These are phyloP conservation scores for Enchytraeus crypticus DNA, from an alignment of 2,888 invertebrate species.

Conservation along the genomic window DNA sequence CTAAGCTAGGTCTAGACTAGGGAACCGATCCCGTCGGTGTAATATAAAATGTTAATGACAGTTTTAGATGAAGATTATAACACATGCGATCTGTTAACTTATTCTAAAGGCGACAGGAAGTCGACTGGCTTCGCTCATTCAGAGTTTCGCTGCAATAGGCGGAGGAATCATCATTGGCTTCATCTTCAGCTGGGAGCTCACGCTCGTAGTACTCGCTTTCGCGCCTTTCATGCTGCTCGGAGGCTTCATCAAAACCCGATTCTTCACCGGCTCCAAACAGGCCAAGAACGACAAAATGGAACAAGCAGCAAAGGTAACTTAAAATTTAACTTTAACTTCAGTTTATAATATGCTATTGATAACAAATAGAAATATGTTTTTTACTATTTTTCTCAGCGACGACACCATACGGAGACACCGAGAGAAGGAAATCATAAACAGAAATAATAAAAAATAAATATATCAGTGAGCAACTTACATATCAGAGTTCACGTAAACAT, in stretches of 20 bases:
- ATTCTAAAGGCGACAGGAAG: slow-evolving; percentile 46
- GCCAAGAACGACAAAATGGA: slow-evolving; percentile 52
- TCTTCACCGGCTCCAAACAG: slow-evolving; percentile 38
- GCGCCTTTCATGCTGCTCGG: slow-evolving; percentile 48
- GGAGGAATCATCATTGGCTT: slow-evolving; percentile 50
- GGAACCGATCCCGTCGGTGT: no score
- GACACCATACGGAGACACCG: no score
- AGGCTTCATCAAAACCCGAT: slow-evolving; percentile 45
- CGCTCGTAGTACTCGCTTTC: slow-evolving; percentile 46
- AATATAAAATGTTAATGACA: no score
- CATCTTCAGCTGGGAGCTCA: slow-evolving; percentile 50
- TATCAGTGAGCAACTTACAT: no score
- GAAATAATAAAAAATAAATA: no score
- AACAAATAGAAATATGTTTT: no score
- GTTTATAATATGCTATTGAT: no score
- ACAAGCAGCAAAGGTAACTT: slow-evolving; percentile 52
- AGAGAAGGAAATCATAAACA: no score
- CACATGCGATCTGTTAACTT: not conserved
- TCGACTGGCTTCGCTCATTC: slow-evolving; percentile 46
- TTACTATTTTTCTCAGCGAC: no score
- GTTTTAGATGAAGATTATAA: no score
- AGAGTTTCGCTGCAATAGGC: slow-evolving; percentile 43
- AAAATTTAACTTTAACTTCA: not conserved
- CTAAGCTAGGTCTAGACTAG: no score
- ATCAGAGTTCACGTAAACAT: no score